phyloP scores from a whole-genome alignment of 2,113 vertebrate species.

The Brachirus orientalis region DNA sequence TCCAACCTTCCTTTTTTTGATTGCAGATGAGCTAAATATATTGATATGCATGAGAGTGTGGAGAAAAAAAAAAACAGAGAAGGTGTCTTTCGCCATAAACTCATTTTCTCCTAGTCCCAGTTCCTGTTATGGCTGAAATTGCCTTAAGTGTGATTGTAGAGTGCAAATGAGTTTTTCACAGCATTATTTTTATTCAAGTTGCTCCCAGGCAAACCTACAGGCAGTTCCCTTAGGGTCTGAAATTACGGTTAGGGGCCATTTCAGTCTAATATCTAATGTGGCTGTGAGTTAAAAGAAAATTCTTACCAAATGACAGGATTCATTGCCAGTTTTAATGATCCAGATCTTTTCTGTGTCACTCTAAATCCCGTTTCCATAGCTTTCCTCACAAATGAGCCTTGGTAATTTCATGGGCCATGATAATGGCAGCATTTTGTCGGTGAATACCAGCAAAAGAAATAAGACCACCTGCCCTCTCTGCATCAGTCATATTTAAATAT shows the following conservation, averaged over 20 bases:
- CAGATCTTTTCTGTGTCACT: conserved; percentile 43
- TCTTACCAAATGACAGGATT: conserved; percentile 62
- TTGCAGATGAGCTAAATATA: conserved; percentile 59
- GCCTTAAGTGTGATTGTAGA: conserved; percentile 75
- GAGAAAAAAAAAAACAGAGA: conserved; percentile 18
- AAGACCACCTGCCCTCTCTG: conserved; percentile 43
- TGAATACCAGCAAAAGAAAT: conserved; percentile 24
- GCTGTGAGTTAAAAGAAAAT: conserved; percentile 61
- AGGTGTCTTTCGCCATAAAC: conserved; percentile 41
- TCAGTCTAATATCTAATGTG: conserved; percentile 70
- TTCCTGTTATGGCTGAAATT: conserved; percentile 65
- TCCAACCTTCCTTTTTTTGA: conserved; percentile 47
- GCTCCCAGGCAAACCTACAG: conserved; percentile 70
- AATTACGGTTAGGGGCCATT: conserved; percentile 58
- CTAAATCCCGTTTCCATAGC: conserved; percentile 45
- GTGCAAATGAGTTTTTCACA: conserved; percentile 69
- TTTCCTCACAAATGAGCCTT: conserved; percentile 40
- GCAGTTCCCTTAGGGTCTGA: conserved; percentile 62
- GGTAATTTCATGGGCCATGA: conserved; percentile 57
- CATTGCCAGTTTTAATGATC: conserved; percentile 57
- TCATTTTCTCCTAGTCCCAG: conserved; percentile 50
- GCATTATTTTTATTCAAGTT: conserved; percentile 75
- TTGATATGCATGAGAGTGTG: conserved; percentile 49
- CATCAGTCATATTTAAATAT: no score
- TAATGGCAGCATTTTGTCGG: conserved; percentile 45